Base-by-base conservation (phyloP, 2,888 invertebrate genomes). In the Polymixis lichenea region DNA sequence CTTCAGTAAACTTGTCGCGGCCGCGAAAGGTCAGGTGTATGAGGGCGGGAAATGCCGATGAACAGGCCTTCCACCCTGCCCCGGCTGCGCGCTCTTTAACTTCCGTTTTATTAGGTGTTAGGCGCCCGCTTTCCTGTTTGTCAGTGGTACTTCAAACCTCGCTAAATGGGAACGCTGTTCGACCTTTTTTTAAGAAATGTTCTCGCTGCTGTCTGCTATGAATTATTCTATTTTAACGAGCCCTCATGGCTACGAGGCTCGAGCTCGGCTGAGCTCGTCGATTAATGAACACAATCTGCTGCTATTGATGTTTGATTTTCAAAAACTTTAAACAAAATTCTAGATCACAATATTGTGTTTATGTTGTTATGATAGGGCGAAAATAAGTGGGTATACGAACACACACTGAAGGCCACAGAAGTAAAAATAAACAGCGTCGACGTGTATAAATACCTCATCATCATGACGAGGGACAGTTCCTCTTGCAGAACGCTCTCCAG, bases 401-500 rank as follows among this genome's bases (percentile, higher is more conserved):
- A 56, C 32, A 56, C 15, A n/a, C 15, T n/a, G 46, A 70, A 74
- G 65, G 61, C 43, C 38, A 38, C 32, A 38, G 11, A 78, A 82
- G 61, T 69, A 71, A 76, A 76, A 82, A 79, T 85, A 76, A 84
- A 88, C 87, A 81, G 72, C 38, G 58, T 75, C 17, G 32, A 32
- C 55, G 77, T 82, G 71, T 75, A 88, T 87, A 91, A 90, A 92
- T 95, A 97, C 97, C 99, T 97, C 98, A 99, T 99, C 98, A 99
- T 99, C 98, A 99, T 98, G 97, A 99, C 99, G 83, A 99, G 97
- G 67, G 98, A 98, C 85, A 98, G 97, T 93, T 99, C 99, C 95
- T 99, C 99, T 95, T 99, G 99, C 89, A 99, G 97, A 85, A 99
- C 98, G 93, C 98, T 99, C 96, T 99, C 99, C 94, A 99, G 97